Conservation (phyloP, 2,888 invertebrate genomes). For the Xanthorhoe spadicearia region DNA sequence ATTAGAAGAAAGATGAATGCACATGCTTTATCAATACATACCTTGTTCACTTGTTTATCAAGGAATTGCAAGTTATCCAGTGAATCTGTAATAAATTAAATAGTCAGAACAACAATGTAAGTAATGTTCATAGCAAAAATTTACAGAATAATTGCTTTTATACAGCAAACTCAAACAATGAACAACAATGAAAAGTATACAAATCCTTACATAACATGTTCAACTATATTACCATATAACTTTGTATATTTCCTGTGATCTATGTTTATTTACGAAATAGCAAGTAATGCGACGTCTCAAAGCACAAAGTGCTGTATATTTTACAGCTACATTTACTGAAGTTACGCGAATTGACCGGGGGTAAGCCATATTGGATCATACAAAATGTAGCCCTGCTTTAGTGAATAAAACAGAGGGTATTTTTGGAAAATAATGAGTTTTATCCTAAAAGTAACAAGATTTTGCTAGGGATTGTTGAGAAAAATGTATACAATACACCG, state of each 20-base stretch:
- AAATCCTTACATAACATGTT: slow-evolving; percentile 40
- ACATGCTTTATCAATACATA: slow-evolving; percentile 18
- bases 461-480: slow-evolving; percentile 20
- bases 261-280: slow-evolving; percentile 21
- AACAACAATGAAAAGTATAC: slow-evolving; percentile 26
- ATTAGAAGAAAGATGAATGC: background rate
- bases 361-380: slow-evolving; percentile 76
- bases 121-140: slow-evolving; percentile 2
- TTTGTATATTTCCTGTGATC: slow-evolving; percentile 14
- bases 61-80: slow-evolving; percentile 41
- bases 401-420: slow-evolving; percentile 34
- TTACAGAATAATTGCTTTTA: background rate
- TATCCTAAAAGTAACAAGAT: slow-evolving; percentile 11
- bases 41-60: slow-evolving; percentile 45
- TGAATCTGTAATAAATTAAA: slow-evolving; percentile 46
- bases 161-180: slow-evolving; percentile 24
- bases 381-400: slow-evolving; percentile 55
- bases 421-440: slow-evolving; percentile 5
- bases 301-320: slow-evolving; percentile 42
- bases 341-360: slow-evolving; percentile 55
- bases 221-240: slow-evolving; percentile 21
- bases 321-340: slow-evolving; percentile 48
- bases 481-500: slow-evolving; percentile 38
- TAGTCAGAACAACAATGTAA: slow-evolving; percentile 1
- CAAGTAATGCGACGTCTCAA: slow-evolving; percentile 38